Evolutionary conservation across 2,888 invertebrate species (phyloP).

Genomic region (Coronaproctus castanopsis): DNA sequence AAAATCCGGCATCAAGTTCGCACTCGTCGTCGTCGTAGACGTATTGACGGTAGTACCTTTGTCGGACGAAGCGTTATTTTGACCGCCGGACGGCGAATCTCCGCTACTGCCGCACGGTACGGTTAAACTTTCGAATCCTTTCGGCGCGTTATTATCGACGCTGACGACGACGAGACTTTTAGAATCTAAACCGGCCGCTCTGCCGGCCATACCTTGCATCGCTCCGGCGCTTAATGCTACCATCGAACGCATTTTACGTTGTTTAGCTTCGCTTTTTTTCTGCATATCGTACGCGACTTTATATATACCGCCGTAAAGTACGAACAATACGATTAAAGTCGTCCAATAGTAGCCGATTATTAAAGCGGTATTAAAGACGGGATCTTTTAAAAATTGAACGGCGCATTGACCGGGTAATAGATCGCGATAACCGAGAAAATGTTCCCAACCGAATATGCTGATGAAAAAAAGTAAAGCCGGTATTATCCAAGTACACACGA

Average conservation of each 20-base stretch:
- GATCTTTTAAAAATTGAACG: conserved; percentile 92
- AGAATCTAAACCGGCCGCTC: conserved; percentile 60
- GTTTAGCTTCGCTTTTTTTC: conserved; percentile 87
- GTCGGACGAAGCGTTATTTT: conserved; percentile 23
- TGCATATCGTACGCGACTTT: conserved; percentile 95
- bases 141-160: conserved; percentile 16
- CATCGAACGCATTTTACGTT: conserved; percentile 87
- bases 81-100: conserved; percentile 26
- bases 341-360: conserved; percentile 97
- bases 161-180: conserved; percentile 21
- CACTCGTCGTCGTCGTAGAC: conserved; percentile 8
- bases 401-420: conserved; percentile 73
- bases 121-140: conserved; percentile 11
- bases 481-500: conserved; percentile 88
- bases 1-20: background rate
- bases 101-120: conserved; percentile 18
- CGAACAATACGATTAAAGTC: conserved; percentile 82
- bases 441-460: conserved; percentile 97
- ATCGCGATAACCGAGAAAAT: conserved; percentile 82
- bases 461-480: conserved; percentile 91
- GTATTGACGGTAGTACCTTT: conserved; percentile 35
- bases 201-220: conserved; percentile 74
- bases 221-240: conserved; percentile 74
- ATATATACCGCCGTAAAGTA: conserved; percentile 91
- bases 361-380: conserved; percentile 87